Evolutionary conservation across 2,888 invertebrate species (phyloP).

Genomic region (Macaria liturata): DNA sequence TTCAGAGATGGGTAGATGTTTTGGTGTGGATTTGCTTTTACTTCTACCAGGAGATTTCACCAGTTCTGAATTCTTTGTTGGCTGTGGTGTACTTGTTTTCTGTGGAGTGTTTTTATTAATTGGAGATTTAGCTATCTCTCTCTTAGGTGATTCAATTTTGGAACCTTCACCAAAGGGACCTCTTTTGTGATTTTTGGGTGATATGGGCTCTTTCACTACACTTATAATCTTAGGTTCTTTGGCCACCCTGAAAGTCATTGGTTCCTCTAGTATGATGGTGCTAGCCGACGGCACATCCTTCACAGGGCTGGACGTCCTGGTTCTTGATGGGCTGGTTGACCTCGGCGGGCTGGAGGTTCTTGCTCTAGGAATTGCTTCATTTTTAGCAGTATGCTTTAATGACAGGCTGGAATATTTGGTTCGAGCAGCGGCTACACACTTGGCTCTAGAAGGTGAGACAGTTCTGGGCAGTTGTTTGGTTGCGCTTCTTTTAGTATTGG

Average conservation of each 20-base stretch:
- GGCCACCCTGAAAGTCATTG: conserved; percentile 2
- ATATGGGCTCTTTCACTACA: conserved; percentile 4
- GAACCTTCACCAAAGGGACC: neutral
- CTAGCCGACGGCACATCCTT: conserved; percentile 40
- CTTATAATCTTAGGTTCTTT: conserved; percentile 7
- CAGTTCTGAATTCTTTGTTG: neutral
- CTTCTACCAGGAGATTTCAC: neutral
- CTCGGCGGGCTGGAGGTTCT: conserved; percentile 46
- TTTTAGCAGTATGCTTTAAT: conserved; percentile 47
- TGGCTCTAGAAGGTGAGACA: conserved; percentile 41
- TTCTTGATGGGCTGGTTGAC: conserved; percentile 27
- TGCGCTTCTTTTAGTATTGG: conserved; percentile 27
- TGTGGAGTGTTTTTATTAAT: conserved; percentile 32
- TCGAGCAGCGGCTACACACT: conserved; percentile 45
- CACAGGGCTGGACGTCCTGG: conserved; percentile 48
- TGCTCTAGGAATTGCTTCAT: conserved; percentile 49
- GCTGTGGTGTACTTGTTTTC: conserved; percentile 12
- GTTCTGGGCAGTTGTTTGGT: conserved; percentile 38
- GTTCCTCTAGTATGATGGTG: conserved; percentile 40
- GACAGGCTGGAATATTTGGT: conserved; percentile 38
- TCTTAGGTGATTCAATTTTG: neutral
- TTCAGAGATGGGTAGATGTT: conserved; percentile 42
- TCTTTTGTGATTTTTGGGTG: neutral
- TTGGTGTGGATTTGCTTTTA: conserved; percentile 18
- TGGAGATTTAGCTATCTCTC: conserved; percentile 7